Evolutionary conservation across 1,140 invertebrate genomes (phyloP).

Genomic region (Plodia interpunctella): DNA sequence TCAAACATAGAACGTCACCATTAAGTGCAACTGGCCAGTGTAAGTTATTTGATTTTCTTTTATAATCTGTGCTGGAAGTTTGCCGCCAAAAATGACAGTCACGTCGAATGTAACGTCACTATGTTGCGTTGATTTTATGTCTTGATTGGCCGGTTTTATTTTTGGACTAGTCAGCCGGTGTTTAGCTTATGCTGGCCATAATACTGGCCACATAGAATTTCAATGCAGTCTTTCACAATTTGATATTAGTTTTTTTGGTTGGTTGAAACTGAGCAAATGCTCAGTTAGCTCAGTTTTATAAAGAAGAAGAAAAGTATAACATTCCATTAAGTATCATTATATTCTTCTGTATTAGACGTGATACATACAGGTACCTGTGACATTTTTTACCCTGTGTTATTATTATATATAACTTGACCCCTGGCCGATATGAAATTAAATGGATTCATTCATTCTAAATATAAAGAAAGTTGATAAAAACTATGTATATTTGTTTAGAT

Average conservation of each 20-base stretch:
- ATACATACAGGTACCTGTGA: no score
- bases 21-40: conserved; percentile 22
- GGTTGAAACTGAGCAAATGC: no score
- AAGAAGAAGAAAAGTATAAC: no score
- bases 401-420: background rate
- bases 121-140: background rate
- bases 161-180: background rate
- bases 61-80: conserved; percentile 10
- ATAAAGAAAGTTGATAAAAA: background rate
- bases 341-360: no score
- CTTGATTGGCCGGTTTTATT: background rate
- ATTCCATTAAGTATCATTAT: no score
- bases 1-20: conserved; percentile 31
- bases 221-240: no score
- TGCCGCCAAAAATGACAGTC: conserved; percentile 5
- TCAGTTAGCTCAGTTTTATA: no score
- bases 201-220: no score
- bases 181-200: background rate
- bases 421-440: background rate
- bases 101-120: conserved; percentile 1
- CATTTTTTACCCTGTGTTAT: no score
- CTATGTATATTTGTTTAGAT: background rate
- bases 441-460: background rate
- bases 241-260: no score
- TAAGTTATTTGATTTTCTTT: conserved; percentile 22